Conservation (phyloP, 2,797 vertebrate genomes). For the Threskiornis aethiopicus region DNA sequence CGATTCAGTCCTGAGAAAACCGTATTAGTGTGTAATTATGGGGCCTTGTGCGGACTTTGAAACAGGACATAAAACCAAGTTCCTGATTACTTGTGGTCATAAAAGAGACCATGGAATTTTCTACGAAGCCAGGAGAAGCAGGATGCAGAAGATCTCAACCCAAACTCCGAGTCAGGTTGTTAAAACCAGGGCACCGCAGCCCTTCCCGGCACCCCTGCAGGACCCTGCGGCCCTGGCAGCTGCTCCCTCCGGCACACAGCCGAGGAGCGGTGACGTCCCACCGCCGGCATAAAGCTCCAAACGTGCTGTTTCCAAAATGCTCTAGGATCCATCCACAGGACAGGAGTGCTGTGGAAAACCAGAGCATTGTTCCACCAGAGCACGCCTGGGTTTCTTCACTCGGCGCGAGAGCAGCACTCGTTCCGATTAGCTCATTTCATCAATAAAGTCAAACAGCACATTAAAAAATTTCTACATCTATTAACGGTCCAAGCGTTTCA, state of each 20-base stretch:
- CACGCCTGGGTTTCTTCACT: slow-evolving; percentile 18
- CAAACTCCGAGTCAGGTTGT: not conserved
- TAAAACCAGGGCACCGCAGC: not conserved
- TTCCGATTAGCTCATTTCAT: slow-evolving; percentile 35
- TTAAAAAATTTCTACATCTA: not conserved
- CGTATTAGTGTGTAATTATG: not conserved
- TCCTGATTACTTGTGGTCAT: slow-evolving; percentile 3
- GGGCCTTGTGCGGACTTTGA: not conserved
- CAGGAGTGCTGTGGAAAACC: not conserved
- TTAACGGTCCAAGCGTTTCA: not conserved
- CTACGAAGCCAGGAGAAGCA: not conserved
- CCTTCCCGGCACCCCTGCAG: not conserved
- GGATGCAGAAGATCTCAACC: not conserved
- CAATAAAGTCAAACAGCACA: not conserved
- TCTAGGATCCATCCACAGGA: not conserved
- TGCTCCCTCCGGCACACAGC: rapidly evolving
- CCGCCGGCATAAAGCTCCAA: not conserved
- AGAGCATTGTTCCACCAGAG: not conserved
- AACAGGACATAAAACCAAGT: not conserved
- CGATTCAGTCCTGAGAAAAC: not conserved
- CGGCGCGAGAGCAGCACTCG: not conserved
- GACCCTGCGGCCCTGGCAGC: not conserved
- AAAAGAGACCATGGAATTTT: not conserved
- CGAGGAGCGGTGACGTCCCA: not conserved
- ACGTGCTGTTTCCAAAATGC: not conserved